These are phyloP conservation scores for Solenopsis fugax DNA, from an alignment of 1,140 invertebrate genomes.

Conservation along the genomic window DNA sequence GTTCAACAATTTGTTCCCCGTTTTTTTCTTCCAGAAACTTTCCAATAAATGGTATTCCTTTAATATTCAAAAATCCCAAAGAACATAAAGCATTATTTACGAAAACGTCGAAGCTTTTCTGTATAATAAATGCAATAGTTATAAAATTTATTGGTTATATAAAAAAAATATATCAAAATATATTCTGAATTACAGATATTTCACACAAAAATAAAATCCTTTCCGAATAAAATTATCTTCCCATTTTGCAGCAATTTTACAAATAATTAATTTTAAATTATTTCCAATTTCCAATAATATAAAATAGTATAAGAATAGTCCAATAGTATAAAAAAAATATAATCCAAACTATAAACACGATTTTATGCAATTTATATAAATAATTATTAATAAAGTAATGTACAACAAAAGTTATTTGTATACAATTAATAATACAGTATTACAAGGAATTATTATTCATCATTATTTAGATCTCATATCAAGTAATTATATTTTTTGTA, in stretches of 20 bases:
- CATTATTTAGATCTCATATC: neutral
- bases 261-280: neutral
- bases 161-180: neutral
- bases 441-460: neutral
- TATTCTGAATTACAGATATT: neutral
- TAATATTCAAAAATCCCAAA: neutral
- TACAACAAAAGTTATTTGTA: neutral
- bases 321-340: no score
- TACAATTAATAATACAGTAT: neutral
- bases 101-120: neutral
- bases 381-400: neutral
- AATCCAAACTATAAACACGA: neutral
- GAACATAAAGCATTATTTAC: neutral
- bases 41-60: conserved; percentile 33
- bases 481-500: neutral
- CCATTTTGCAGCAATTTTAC: neutral
- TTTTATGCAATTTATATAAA: neutral
- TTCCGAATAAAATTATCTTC: neutral
- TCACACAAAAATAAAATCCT: no score
- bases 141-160: neutral
- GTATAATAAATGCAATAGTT: neutral
- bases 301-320: no score
- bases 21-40: conserved; percentile 40
- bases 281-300: neutral
- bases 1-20: conserved; percentile 41